Evolutionary conservation across 2,113 vertebrate species (phyloP).

Genomic region (Chaetodon trifascialis): DNA sequence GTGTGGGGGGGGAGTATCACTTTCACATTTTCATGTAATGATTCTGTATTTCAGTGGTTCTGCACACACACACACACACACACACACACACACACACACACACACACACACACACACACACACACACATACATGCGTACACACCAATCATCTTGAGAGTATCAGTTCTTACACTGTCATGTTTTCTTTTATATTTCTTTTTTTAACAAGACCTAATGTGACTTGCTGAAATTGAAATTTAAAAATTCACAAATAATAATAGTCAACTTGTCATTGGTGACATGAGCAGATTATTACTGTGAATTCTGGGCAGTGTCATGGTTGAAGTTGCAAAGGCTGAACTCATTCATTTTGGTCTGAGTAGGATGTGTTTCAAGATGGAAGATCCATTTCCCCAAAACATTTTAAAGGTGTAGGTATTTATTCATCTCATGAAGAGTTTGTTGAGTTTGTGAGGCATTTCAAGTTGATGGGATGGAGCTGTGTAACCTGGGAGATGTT

Average conservation of each 20-base stretch:
- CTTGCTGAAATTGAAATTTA: neutral
- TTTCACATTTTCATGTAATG: slow-evolving; percentile 60
- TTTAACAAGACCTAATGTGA: slow-evolving; percentile 42
- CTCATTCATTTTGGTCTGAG: neutral
- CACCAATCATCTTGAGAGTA: slow-evolving; percentile 16
- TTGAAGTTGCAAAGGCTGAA: neutral
- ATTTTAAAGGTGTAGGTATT: neutral
- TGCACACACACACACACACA: slow-evolving; percentile 47
- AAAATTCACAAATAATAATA: neutral
- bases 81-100: slow-evolving; percentile 31
- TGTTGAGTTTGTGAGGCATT: neutral
- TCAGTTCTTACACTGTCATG: slow-evolving; percentile 5
- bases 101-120: slow-evolving; percentile 21
- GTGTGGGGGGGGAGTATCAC: slow-evolving; percentile 19
- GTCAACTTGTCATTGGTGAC: slow-evolving; percentile 4
- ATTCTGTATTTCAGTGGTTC: slow-evolving; percentile 62
- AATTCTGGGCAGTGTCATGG: neutral
- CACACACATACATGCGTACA: slow-evolving; percentile 3
- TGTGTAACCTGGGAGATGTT: neutral
- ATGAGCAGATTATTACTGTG: slow-evolving; percentile 12
- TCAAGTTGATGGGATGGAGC: neutral
- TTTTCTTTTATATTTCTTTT: slow-evolving; percentile 13
- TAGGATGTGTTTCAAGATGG: neutral
- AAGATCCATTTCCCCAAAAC: neutral
- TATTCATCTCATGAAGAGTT: neutral